phyloP scores from a whole-genome alignment of 2,797 vertebrate genomes.

The Nannoperca obscura region DNA sequence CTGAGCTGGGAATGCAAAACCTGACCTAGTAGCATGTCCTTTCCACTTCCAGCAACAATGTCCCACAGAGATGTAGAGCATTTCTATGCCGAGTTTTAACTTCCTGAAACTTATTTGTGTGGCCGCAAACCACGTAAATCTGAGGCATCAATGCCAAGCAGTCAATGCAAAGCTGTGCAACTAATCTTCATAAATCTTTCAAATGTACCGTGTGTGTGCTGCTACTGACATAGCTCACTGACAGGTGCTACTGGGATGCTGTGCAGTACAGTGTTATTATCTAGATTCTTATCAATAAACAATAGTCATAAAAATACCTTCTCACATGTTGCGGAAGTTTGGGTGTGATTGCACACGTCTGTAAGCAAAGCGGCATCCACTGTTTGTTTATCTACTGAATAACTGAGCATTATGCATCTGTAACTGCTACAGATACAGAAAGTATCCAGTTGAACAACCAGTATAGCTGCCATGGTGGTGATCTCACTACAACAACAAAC shows the following conservation, averaged over 20 bases:
- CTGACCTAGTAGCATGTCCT: slow-evolving; percentile 7
- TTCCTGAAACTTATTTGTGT: slow-evolving; percentile 18
- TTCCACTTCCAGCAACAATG: slow-evolving; percentile 10
- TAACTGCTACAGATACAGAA: slow-evolving; percentile 1
- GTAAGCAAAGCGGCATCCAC: background rate
- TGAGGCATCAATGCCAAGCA: background rate
- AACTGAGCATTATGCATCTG: background rate
- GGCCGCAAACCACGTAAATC: background rate
- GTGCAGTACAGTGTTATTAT: slow-evolving; percentile 28
- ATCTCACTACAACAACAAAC: slow-evolving; percentile 1
- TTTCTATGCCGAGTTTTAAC: background rate
- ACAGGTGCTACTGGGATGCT: slow-evolving; percentile 18
- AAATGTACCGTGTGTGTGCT: background rate
- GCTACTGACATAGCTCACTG: slow-evolving; percentile 27
- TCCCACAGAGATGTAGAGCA: background rate
- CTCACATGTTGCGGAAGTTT: background rate
- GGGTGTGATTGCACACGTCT: background rate
- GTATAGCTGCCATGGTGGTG: background rate
- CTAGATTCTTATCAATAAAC: slow-evolving; percentile 21
- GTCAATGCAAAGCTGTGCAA: slow-evolving; percentile 8
- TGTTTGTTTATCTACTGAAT: slow-evolving; percentile 9
- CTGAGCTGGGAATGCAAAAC: slow-evolving; percentile 37
- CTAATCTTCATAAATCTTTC: slow-evolving; percentile 26
- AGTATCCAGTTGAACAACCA: background rate
- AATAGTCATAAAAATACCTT: slow-evolving; percentile 30